A percentile compares a stretch with the other conserved stretches of the same genome.
Evolutionary conservation across 2,113 vertebrate genomes (phyloP).

Genomic region (Amia ocellicauda): DNA sequence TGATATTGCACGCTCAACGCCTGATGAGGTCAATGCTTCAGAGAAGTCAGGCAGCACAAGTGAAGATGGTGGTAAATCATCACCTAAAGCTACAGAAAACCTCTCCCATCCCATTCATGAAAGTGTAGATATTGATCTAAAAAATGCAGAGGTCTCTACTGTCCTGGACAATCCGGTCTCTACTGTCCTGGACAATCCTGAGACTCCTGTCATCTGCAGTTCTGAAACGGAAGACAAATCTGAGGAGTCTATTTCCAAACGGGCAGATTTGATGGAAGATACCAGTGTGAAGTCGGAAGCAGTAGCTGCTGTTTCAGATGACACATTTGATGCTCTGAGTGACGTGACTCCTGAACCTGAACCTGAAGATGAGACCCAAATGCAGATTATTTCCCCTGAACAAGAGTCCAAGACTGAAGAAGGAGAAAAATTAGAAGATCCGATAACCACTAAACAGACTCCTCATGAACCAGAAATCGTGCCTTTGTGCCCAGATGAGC

Average conservation of each 20-base stretch:
- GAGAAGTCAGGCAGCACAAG: background rate
- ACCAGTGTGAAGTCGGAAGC: conserved; percentile 59
- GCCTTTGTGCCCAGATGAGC: too few relatives aligned
- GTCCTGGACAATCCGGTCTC: too few relatives aligned
- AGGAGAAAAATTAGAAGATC: background rate
- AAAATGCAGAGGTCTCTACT: too few relatives aligned
- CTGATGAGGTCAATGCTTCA: background rate
- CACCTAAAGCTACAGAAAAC: background rate
- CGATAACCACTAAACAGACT: too few relatives aligned
- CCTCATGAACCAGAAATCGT: too few relatives aligned
- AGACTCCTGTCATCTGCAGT: too few relatives aligned
- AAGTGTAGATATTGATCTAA: background rate
- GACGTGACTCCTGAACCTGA: conserved; percentile 60
- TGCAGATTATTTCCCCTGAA: conserved; percentile 9
- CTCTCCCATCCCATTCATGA: background rate
- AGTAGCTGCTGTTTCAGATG: conserved; percentile 71
- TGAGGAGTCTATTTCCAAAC: background rate
- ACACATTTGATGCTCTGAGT: conserved; percentile 56
- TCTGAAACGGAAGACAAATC: too few relatives aligned
- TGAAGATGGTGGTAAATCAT: background rate
- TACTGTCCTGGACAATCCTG: too few relatives aligned
- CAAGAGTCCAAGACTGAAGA: conserved; percentile 18
- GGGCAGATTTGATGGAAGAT: conserved; percentile 28
- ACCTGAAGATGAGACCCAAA: conserved; percentile 30
- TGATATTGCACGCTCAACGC: background rate